These are phyloP conservation scores for Synchiropus splendidus DNA, from an alignment of 2,113 vertebrate genomes.

Conservation along the genomic window DNA sequence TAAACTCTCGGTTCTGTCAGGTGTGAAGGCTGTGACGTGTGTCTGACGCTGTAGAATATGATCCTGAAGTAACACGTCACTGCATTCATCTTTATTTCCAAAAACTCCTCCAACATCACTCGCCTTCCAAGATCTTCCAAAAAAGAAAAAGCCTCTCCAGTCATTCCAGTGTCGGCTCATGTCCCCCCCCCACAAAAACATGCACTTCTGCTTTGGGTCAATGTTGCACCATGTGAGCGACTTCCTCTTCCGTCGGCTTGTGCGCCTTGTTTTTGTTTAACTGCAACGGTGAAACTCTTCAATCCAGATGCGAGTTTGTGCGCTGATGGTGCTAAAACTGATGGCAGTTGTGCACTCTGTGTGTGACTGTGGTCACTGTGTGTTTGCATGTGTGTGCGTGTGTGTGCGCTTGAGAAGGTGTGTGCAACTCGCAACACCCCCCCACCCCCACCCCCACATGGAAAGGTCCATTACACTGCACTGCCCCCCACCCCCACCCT, in stretches of 20 bases:
- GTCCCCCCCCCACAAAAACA: no score
- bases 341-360: slow-evolving; percentile 63
- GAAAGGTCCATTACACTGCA: slow-evolving; percentile 54
- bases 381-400: slow-evolving; percentile 13
- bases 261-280: no score
- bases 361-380: slow-evolving; percentile 24
- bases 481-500: slow-evolving; percentile 45
- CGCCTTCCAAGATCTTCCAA: slow-evolving; percentile 55
- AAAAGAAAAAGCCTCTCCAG: slow-evolving; percentile 19
- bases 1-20: no score
- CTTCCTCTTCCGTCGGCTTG: no score
- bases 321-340: slow-evolving; percentile 69
- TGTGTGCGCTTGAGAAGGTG: slow-evolving; percentile 3
- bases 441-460: slow-evolving; percentile 21
- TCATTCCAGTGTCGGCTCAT: slow-evolving; percentile 47
- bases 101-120: slow-evolving; percentile 11
- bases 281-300: slow-evolving; percentile 32
- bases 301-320: slow-evolving; percentile 52
- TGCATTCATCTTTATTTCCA: no score
- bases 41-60: no score
- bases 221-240: no score
- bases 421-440: slow-evolving; percentile 19
- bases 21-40: no score
- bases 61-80: no score
- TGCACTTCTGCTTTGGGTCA: no score